These are phyloP conservation scores for Paramuricea clavata DNA, from an alignment of 92 coral and sea anemone genomes.

Conservation along the genomic window DNA sequence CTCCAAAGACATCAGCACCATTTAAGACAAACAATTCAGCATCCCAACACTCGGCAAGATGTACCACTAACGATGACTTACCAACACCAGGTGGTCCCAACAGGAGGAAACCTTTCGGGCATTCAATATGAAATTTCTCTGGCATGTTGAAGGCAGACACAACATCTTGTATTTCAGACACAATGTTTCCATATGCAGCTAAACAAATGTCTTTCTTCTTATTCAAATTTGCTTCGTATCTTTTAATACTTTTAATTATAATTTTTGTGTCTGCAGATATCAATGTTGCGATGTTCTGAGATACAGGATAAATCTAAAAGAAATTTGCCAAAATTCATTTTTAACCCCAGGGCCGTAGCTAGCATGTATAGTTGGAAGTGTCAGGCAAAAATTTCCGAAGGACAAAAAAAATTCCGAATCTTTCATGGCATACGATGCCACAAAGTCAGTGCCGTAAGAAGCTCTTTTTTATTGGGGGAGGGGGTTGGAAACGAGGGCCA, in stretches of 20 bases:
- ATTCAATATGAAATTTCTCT: conserved; percentile 72
- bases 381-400: no score
- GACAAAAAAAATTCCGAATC: no score
- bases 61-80: conserved; percentile 85
- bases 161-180: conserved; percentile 68
- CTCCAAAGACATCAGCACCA: conserved; percentile 97
- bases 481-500: no score
- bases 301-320: neutral
- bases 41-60: conserved; percentile 77
- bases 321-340: no score
- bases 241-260: conserved; percentile 15
- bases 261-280: conserved; percentile 22
- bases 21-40: conserved; percentile 78
- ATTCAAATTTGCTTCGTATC: neutral
- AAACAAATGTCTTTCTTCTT: conserved; percentile 30
- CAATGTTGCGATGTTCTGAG: neutral
- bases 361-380: no score
- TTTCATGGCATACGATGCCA: no score
- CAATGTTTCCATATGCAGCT: conserved; percentile 85
- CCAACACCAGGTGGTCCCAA: conserved; percentile 99
- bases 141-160: conserved; percentile 72
- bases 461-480: no score
- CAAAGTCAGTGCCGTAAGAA: no score
- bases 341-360: no score
- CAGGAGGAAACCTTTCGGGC: conserved; percentile 90